Base-by-base conservation (phyloP, 2,888 invertebrate species). In the Orchesella flavescens region DNA sequence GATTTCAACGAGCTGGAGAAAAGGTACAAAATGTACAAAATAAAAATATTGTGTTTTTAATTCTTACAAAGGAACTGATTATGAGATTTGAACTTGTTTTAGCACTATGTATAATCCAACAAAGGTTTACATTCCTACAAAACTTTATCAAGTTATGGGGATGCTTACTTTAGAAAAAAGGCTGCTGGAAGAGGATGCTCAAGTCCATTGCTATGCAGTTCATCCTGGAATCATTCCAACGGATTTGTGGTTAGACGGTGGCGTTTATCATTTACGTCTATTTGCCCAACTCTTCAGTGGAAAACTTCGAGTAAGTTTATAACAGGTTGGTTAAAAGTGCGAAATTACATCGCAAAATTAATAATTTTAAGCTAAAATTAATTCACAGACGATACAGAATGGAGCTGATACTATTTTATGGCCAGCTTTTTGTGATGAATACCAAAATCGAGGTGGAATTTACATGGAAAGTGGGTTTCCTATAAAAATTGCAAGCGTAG, bases 221-320 rank as follows among this genome's bases (percentile, higher is more conserved):
- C 97, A 97, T 91, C 97, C 97, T 0, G 97, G 97, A 46, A 92
- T 97, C 74, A 95, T n/a, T 57, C 57, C 17, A n/a, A 17, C 17
- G 17, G 19, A 59, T 59, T 17, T 59, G 7, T 46, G 46, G 46
- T 46, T 10, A 10, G 10, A 46, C 9, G 46, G 46, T 10, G 46
- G 46, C 9, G 46, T 9, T 46, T 13, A 13, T 46, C 46, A n/a
- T n/a, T n/a, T n/a, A n/a, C n/a, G n/a, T n/a, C n/a, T n/a, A n/a
- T n/a, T 76, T 3, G 76, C 53, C 17, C 15, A 13, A 1, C 10
- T 19, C 2, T 12, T 34, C 13, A 65, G 19, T 4, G 7, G 34
- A 13, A 24, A 49, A 5, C 55, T 76, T 65, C 49, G 76, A 23
- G 76, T 76, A 66, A 19, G 13, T 43, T n/a, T n/a, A n/a, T n/a